Base-by-base conservation (phyloP, 2,888 invertebrate species). In the Drosophila peninsularis region DNA sequence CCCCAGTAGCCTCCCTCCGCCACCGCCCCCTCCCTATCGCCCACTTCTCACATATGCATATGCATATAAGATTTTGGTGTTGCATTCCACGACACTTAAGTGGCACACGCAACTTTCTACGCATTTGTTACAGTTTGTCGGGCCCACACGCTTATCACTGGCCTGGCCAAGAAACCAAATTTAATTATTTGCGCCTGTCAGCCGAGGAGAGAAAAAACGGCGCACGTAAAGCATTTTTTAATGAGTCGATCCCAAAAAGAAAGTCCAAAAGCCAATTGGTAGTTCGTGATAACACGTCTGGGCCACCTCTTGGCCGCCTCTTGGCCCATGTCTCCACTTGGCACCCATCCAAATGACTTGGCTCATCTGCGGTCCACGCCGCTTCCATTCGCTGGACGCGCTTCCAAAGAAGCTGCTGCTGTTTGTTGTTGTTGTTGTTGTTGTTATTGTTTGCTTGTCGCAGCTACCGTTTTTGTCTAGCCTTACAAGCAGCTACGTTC, bases 111-210 rank as follows among this genome's bases (percentile, higher is more conserved):
- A 68, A 73, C 83, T 83, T 83, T 83, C 83, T 82, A 84, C 83
- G 81, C 88, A 88, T 84, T 88, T 84, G 84, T 81, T 84, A 84
- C 89, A 84, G 63, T 83, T 88, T 74, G 63, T 71, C 62, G 67
- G 47, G 63, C 71, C 61, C 81, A 72, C 81, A 72, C 69, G 88
- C 82, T 86, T 84, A 84, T 88, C 83, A 83, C 66, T 80, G 60
- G 73, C 68, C 67, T n/a, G n/a, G n/a, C n/a, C 63, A 71, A 34
- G 14, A 42, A 21, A 42, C 6, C 6, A 7, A 67, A 70, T 71
- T 82, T 62, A 62, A 47, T 39, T 62, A 62, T 63, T 88, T 84
- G 81, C 79, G 84, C 89, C 84, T 86, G 84, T 88, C 89, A 83
- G 80, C 63, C 44, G 47, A 39, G 63, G 36, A 24, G 37, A 32